Evolutionary conservation across 1,140 invertebrate genomes (phyloP), one percentile per base, ranked within the genome.

Genomic region (Sinonovacula constricta): DNA sequence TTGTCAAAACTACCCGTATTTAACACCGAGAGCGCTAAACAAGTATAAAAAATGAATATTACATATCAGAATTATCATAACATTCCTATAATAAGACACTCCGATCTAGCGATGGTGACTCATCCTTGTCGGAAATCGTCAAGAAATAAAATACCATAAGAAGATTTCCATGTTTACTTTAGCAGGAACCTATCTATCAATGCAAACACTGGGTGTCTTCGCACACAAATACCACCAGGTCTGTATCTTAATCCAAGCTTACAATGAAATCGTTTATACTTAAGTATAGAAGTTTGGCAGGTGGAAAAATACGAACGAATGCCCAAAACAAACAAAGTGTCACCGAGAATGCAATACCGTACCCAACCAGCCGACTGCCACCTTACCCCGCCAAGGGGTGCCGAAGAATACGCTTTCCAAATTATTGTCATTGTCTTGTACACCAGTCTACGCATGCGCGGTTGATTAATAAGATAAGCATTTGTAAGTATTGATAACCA

Each of bases 271-370:
- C 67, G 53, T 69, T 69, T 56, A 69, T 53, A 22, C 39, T 36
- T 54, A 69, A 69, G 67, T 57, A 69, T 69, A 69, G 54, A 49
- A 56, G 7, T 69, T 56, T 69, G 67, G 67, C 67, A 69, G 67
- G 67, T 69, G 67, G 33, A 69, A 69, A 69, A 69, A 69, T 69
- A 69, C 12, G 67, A 31, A n/a, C n/a, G 67, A 69, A 69, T 39
- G 12, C 49, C 31, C 30, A 69, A 69, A 33, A 69, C 67, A 69
- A 69, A 69, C 67, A 69, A 5, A 3, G 36, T 57, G 53, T 56
- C 5, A 69, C 51, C 36, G 53, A 36, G 53, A 57, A 53, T 45
- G 18, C 18, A 45, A 45, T 45, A 45, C n/a, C n/a, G n/a, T n/a
- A n/a, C n/a, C n/a, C n/a, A n/a, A n/a, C n/a, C n/a, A n/a, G n/a